Evolutionary conservation across 2,113 vertebrate genomes (phyloP).

Genomic region (Nothobranchius furzeri): DNA sequence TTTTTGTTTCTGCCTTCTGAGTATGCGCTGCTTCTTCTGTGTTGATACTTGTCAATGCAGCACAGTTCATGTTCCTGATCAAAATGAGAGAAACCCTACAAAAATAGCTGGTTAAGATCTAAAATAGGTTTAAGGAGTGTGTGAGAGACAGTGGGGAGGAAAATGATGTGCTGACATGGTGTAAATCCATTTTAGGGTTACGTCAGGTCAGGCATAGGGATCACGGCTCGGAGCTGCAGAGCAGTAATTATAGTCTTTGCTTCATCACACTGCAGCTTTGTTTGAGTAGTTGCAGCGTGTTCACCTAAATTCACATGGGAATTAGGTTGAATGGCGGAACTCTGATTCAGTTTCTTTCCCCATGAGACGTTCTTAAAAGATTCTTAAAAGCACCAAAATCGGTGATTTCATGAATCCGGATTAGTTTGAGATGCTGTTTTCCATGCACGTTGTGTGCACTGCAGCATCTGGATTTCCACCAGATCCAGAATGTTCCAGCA

Average conservation of each 20-base stretch:
- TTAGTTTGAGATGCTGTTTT: too few relatives aligned
- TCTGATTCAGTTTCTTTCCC: conserved; percentile 1
- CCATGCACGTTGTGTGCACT: not conserved
- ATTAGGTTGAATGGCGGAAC: not conserved
- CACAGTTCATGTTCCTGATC: too few relatives aligned
- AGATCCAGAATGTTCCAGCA: conserved; percentile 53
- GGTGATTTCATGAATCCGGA: conserved; percentile 1
- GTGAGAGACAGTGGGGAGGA: not conserved
- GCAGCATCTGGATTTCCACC: conserved; percentile 35
- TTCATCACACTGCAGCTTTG: conserved; percentile 55
- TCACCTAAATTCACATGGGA: conserved; percentile 28
- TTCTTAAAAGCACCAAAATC: not conserved
- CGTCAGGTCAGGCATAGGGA: conserved; percentile 49
- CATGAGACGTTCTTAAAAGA: conserved; percentile 2
- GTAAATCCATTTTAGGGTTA: conserved; percentile 47
- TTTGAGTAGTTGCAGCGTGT: conserved; percentile 48
- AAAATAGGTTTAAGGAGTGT: not conserved
- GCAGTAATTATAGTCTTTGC: conserved; percentile 63
- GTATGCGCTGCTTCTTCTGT: not conserved
- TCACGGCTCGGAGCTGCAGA: conserved; percentile 29
- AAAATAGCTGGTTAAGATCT: not conserved
- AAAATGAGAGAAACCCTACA: too few relatives aligned
- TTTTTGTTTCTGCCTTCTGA: not conserved
- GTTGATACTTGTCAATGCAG: not conserved
- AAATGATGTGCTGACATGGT: conserved; percentile 16